Percentiles rank a stretch among this genome's conserved stretches.
These are phyloP conservation scores for Emydoidea blandingii DNA, from an alignment of 2,797 vertebrate genomes.

Conservation along the genomic window DNA sequence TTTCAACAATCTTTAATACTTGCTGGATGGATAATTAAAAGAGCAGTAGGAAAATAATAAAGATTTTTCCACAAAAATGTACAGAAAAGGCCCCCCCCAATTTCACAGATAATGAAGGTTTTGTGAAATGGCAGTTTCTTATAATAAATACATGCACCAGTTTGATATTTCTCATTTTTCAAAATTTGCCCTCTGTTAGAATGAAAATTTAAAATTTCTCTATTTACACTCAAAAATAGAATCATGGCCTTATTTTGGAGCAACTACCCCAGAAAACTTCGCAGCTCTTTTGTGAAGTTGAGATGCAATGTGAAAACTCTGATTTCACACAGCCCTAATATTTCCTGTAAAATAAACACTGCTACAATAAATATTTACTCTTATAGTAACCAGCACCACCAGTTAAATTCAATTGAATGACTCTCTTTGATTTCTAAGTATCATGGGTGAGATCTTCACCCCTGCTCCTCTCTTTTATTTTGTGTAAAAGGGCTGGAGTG, in stretches of 20 bases:
- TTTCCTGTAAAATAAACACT: fast-evolving
- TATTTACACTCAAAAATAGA: background rate
- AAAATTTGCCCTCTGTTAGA: background rate
- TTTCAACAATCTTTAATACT: background rate
- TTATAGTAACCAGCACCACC: background rate
- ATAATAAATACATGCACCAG: background rate
- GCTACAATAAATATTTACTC: background rate
- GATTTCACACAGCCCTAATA: background rate
- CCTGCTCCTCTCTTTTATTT: background rate
- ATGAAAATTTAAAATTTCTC: background rate
- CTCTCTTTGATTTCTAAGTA: background rate
- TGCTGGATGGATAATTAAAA: background rate
- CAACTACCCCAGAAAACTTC: background rate
- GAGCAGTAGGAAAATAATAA: background rate
- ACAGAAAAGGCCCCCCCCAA: fast-evolving
- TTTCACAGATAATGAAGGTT: background rate
- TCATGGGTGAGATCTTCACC: background rate
- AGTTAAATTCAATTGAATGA: fast-evolving
- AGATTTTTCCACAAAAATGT: background rate
- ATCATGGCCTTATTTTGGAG: background rate
- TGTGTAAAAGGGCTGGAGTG: background rate
- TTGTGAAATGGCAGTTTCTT: background rate
- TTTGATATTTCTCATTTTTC: background rate
- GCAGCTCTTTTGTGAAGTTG: background rate
- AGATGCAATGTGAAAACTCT: background rate